Base-by-base conservation (phyloP, 2,888 invertebrate species). In the Heteropelma amictum region DNA sequence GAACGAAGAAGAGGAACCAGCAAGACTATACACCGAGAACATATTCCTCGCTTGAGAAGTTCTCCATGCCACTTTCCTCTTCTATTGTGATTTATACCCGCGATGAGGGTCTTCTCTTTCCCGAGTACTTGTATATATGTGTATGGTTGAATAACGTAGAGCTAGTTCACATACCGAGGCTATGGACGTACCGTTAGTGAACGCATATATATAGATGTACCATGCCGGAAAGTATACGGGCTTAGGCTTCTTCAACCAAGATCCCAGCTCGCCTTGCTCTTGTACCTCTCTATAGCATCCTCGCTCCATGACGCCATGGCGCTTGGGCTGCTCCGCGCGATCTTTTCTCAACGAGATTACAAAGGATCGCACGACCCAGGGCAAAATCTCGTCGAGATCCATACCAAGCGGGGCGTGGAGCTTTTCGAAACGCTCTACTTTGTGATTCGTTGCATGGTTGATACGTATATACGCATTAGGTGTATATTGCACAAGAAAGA, bases 51-150 rank as follows among this genome's bases (percentile, higher is more conserved):
- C 83, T 86, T 83, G 84, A 85, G 84, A 87, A 88, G 80, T 86
- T 87, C 86, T 85, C 82, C 84, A 83, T 81, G 83, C 84, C 86
- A 88, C 86, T 87, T 87, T 87, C 85, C 85, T 83, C 85, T 84
- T 88, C 87, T 87, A 88, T 88, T 88, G 87, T 87, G 87, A 88
- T 87, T 87, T 88, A 88, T 88, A 86, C 84, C 84, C 83, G 81
- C 85, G 84, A 87, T 88, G 87, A 87, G 86, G 87, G 86, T 82
- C 82, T 85, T 81, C 80, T 81, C 75, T 76, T 64, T 79, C 82
- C 81, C 40, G 33, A 54, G 40, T 64, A 53, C 47, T 28, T 35
- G 19, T 63, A 38, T 47, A 60, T 54, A 69, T 40, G 26, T 30
- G 26, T 14, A 53, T 8, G 21, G 12, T 28, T 23, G 54, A 49